Conservation (phyloP, 1,140 invertebrate species). For the Hycleus phaleratus region DNA sequence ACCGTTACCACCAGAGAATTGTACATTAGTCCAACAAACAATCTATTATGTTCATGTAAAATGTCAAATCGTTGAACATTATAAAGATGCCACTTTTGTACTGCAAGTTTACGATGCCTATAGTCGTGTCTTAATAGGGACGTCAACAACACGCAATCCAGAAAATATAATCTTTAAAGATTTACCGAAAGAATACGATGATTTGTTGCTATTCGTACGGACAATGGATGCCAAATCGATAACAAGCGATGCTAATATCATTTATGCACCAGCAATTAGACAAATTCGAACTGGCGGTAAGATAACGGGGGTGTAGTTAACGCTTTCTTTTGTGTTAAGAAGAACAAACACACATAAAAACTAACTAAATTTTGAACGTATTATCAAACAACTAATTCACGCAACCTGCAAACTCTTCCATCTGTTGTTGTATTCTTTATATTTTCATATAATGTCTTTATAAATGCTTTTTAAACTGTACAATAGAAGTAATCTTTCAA, state of each 20-base stretch:
- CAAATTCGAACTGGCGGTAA: conserved; percentile 39
- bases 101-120: conserved; percentile 49
- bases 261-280: conserved; percentile 36
- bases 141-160: conserved; percentile 44
- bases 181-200: conserved; percentile 43
- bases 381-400: too few relatives aligned
- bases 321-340: background rate
- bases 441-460: too few relatives aligned
- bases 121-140: conserved; percentile 44
- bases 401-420: too few relatives aligned
- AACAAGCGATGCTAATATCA: conserved; percentile 47
- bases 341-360: background rate
- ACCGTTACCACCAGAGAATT: conserved; percentile 38
- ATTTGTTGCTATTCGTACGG: conserved; percentile 46
- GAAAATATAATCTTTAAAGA: conserved; percentile 44
- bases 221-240: conserved; percentile 44
- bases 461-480: too few relatives aligned
- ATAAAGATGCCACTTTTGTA: conserved; percentile 43
- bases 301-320: conserved; percentile 10
- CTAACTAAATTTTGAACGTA: too few relatives aligned
- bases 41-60: conserved; percentile 43
- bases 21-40: conserved; percentile 45
- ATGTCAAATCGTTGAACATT: conserved; percentile 40
- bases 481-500: too few relatives aligned
- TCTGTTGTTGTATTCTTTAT: too few relatives aligned